Base-by-base conservation (phyloP, 2,113 vertebrate species). In the Sitta europaea region DNA sequence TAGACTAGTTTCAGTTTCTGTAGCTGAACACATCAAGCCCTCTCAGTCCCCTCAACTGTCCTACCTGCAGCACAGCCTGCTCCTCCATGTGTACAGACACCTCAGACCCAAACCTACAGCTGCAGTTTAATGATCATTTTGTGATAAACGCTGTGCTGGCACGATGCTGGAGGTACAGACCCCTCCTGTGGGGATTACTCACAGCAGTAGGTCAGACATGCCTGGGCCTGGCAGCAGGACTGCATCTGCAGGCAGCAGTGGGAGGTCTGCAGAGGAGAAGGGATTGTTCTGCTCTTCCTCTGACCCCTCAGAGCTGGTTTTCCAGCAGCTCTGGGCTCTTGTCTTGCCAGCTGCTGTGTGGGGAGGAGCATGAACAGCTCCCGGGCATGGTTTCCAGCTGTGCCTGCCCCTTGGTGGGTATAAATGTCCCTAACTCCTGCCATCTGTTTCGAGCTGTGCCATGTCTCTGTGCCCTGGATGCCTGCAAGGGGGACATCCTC, bases 41-140 rank as follows among this genome's bases (percentile, higher is more conserved):
- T 40, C 54, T 50, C 38, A 3, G 11, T 68, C 7, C 83, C 53
- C 72, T 50, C 31, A 25, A 0, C 22, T 0, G 0, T 43, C 25
- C 29, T 7, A 4, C 38, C 14, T 68, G 51, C 4, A 29, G 66
- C 79, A 65, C 16, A 82, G 36, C 33, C 22, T 4, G 22, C 45
- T 40, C 21, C 47, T 57, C n/a, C 40, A 10, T 3, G 11, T 27
- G 63, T 45, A 12, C 77, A 35, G 57, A 36, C 31, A 66, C 71
- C 92, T 85, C 77, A 63, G 59, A 33, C 23, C 65, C 75, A 66
- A 79, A 78, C 48, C 57, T 43, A 0, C 50, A 40, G 65, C 87
- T 75, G 80, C 22, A 16, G 1, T 13, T 55, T 36, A 35, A 24
- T 17, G 55, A 38, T 67, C n/a, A 0, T 61, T 82, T 68, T 16